These are phyloP conservation scores for Andrena trimmerana DNA, from an alignment of 2,888 invertebrate genomes.

Conservation along the genomic window DNA sequence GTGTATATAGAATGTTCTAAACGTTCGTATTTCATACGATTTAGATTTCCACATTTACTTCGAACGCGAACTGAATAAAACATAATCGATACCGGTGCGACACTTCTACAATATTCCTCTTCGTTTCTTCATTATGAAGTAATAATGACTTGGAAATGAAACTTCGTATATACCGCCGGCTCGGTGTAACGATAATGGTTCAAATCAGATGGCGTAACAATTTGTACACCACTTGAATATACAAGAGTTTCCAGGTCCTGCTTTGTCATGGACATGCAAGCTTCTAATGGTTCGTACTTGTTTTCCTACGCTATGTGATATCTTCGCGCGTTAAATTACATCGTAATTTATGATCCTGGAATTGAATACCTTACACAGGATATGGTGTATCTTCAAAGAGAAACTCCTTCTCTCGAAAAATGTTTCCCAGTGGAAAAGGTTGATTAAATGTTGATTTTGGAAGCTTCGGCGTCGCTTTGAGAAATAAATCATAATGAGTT, in stretches of 20 bases:
- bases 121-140: background rate
- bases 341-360: conserved; percentile 49
- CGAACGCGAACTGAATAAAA: too few species aligned
- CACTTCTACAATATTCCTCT: too few species aligned
- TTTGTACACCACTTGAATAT: conserved; percentile 51
- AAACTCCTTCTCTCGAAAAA: conserved; percentile 41
- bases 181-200: conserved; percentile 28
- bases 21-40: too few species aligned
- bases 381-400: conserved; percentile 57
- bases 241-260: conserved; percentile 45
- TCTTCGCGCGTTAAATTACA: conserved; percentile 55
- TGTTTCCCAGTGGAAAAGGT: conserved; percentile 61
- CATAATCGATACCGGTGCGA: too few species aligned
- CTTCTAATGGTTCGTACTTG: conserved; percentile 84
- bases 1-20: too few species aligned
- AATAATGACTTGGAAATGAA: background rate
- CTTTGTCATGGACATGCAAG: conserved; percentile 85
- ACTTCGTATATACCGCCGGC: conserved; percentile 36
- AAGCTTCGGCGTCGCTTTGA: conserved; percentile 62
- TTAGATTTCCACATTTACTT: too few species aligned
- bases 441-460: conserved; percentile 60
- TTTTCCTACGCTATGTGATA: conserved; percentile 63
- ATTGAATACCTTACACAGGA: conserved; percentile 50
- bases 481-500: conserved; percentile 42
- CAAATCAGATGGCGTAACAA: conserved; percentile 58